These are phyloP conservation scores for Drosophila arizonae DNA, from an alignment of 1,140 invertebrate species.

Conservation along the genomic window DNA sequence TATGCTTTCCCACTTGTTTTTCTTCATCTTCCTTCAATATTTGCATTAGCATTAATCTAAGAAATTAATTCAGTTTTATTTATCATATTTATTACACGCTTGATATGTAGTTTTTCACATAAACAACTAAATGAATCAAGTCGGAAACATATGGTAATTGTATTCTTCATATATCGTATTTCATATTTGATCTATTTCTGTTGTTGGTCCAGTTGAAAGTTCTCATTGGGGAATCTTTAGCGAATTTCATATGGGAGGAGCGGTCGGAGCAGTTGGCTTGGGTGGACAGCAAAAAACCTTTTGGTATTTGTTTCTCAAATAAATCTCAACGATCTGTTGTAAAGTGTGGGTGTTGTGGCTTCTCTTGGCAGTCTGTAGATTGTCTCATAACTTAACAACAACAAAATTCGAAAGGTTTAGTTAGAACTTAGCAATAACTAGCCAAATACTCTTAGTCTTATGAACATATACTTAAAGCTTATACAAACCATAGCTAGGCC, in stretches of 20 bases:
- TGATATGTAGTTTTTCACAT: constrained; percentile 73
- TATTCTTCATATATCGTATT: neutral
- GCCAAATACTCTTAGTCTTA: constrained; percentile 37
- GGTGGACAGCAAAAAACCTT: constrained; percentile 27
- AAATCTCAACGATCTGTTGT: constrained; percentile 2
- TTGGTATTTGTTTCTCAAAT: neutral
- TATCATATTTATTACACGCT: constrained; percentile 58
- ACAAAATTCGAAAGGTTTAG: constrained; percentile 54
- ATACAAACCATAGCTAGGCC: constrained; percentile 64
- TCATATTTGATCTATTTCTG: constrained; percentile 30
- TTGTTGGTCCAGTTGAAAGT: constrained; percentile 67
- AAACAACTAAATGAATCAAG: constrained; percentile 38
- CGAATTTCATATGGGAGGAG: constrained; percentile 18
- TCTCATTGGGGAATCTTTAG: constrained; percentile 1
- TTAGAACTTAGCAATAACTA: constrained; percentile 12
- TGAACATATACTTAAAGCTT: constrained; percentile 57
- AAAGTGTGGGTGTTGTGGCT: constrained; percentile 29
- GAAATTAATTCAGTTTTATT: constrained; percentile 49
- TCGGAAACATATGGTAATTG: constrained; percentile 1
- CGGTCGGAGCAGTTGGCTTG: constrained; percentile 22
- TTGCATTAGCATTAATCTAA: constrained; percentile 60
- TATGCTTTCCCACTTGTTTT: constrained; percentile 69
- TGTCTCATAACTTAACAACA: constrained; percentile 65
- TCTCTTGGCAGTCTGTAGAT: constrained; percentile 74
- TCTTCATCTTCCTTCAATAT: constrained; percentile 32